Conservation (phyloP, 2,113 vertebrate genomes). For the Clinocottus analis region DNA sequence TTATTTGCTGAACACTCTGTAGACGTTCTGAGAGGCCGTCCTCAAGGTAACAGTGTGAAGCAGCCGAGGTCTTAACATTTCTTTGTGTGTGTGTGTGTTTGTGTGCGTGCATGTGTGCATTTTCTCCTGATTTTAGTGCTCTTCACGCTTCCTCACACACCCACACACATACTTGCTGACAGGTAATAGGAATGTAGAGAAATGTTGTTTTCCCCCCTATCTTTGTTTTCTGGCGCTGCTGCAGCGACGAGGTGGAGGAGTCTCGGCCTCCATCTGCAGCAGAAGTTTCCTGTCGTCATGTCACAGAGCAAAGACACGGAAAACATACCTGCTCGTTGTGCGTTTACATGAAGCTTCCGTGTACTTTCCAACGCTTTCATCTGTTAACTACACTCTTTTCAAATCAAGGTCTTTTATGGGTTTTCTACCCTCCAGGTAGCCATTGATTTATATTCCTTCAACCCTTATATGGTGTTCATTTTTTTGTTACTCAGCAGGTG, state of each 20-base stretch:
- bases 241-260: background rate
- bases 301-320: background rate
- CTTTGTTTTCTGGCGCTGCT: conserved; percentile 14
- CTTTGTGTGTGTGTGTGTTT: background rate
- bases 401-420: background rate
- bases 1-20: conserved; percentile 56
- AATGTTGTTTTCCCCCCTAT: background rate
- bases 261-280: background rate
- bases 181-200: conserved; percentile 23
- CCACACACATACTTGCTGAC: conserved; percentile 17
- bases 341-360: background rate
- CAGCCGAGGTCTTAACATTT: conserved; percentile 21
- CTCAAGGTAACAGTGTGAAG: conserved; percentile 54
- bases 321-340: background rate
- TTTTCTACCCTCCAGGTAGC: background rate
- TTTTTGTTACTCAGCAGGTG: too few species aligned
- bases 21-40: conserved; percentile 50
- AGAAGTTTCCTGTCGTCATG: background rate
- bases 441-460: background rate
- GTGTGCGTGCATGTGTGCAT: conserved; percentile 2
- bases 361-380: background rate
- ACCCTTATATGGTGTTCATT: too few species aligned
- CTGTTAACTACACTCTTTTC: background rate
- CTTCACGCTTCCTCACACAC: conserved; percentile 34
- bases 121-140: conserved; percentile 12